Percentiles rank a stretch among this genome's conserved stretches.
These are phyloP conservation scores for Eupithecia subfuscata DNA, from an alignment of 2,888 invertebrate genomes.

Conservation along the genomic window DNA sequence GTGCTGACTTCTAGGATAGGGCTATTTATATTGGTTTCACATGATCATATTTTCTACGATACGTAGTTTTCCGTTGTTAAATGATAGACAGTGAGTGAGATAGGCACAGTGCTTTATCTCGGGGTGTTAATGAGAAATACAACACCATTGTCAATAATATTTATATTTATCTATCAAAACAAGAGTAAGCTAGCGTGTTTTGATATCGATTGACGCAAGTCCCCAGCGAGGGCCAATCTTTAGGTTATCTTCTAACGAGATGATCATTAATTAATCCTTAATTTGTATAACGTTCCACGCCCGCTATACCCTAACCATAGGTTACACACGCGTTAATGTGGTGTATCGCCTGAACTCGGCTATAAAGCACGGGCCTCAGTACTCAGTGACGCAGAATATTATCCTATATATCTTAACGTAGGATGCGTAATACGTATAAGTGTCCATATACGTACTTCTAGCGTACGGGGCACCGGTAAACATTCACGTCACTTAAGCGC, in stretches of 20 bases:
- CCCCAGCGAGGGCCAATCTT: conserved; percentile 56
- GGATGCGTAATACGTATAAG: too few species aligned
- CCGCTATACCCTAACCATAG: too few species aligned
- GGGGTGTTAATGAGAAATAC: conserved; percentile 67
- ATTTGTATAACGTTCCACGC: conserved; percentile 46
- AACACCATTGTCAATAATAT: conserved; percentile 64
- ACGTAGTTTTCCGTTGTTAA: conserved; percentile 53
- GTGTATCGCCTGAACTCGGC: too few species aligned
- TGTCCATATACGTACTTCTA: too few species aligned
- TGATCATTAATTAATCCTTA: conserved; percentile 65
- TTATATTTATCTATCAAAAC: conserved; percentile 51
- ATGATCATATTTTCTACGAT: background rate
- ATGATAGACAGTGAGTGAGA: too few species aligned
- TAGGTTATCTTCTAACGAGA: conserved; percentile 65
- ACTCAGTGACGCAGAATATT: too few species aligned
- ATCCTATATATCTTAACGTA: too few species aligned
- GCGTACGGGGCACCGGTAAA: too few species aligned
- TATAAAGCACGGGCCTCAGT: too few species aligned
- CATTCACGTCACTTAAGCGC: too few species aligned
- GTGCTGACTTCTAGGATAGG: background rate
- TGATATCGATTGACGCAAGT: conserved; percentile 72
- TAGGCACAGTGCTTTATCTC: conserved; percentile 55
- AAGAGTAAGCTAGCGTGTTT: conserved; percentile 55
- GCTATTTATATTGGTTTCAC: background rate
- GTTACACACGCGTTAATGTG: too few species aligned